phyloP scores from a whole-genome alignment of 2,113 vertebrate species.

The Nesospiza acunhae region DNA sequence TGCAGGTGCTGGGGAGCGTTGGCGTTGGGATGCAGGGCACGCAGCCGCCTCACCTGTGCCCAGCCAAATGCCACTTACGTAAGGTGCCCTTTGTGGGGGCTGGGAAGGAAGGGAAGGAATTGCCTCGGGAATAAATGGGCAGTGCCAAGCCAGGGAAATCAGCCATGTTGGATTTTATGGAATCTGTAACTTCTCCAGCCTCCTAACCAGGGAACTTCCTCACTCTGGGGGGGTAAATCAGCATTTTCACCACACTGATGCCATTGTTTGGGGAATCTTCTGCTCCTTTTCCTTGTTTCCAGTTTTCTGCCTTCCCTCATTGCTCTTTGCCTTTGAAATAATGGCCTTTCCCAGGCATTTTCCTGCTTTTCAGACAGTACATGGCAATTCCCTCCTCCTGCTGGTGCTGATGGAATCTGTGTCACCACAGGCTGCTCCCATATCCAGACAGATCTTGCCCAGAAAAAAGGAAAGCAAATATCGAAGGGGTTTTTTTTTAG shows the following conservation, averaged over 20 bases:
- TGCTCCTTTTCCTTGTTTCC: not conserved
- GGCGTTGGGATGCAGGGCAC: not conserved
- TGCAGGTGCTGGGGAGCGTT: not conserved
- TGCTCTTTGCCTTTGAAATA: not conserved
- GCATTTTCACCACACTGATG: not conserved
- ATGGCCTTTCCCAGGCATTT: not conserved
- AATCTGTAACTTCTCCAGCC: not conserved
- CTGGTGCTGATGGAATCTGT: not conserved
- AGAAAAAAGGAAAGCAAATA: not conserved
- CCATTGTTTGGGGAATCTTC: not conserved
- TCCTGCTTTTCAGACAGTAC: not conserved
- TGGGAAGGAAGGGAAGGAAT: not conserved
- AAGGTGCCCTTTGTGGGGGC: not conserved
- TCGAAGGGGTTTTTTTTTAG: not conserved
- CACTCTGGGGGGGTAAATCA: not conserved
- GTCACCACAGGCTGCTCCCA: not conserved
- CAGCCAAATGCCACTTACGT: not conserved
- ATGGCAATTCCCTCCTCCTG: not conserved
- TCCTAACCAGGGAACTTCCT: not conserved
- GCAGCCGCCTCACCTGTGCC: not conserved
- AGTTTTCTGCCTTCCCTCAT: not conserved
- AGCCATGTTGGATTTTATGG: fast-evolving
- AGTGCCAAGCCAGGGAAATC: not conserved
- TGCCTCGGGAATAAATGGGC: fast-evolving
- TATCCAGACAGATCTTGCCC: not conserved